Percentiles rank a stretch among this genome's conserved stretches.
These are phyloP conservation scores for Portevinia maculata DNA, from an alignment of 2,888 invertebrate species.

Conservation along the genomic window DNA sequence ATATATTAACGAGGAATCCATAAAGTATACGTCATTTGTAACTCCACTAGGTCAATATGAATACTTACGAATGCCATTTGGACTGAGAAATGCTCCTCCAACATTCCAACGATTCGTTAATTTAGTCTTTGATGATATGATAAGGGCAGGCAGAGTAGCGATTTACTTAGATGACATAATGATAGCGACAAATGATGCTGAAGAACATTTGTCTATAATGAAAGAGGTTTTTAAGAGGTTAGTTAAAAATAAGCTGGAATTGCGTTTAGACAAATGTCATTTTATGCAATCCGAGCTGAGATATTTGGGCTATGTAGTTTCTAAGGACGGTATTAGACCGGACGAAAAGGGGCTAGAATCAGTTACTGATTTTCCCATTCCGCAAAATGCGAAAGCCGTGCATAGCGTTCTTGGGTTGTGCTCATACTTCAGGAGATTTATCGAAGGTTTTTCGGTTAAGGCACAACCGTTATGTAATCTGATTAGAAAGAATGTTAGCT, in stretches of 20 bases:
- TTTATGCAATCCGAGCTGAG: not conserved
- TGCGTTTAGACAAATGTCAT: too few species aligned
- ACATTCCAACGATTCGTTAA: too few species aligned
- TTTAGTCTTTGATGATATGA: too few species aligned
- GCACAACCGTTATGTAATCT: too few species aligned
- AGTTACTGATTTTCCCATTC: not conserved
- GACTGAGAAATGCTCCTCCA: too few species aligned
- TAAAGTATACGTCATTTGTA: too few species aligned
- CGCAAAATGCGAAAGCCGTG: not conserved
- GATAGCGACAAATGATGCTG: not conserved
- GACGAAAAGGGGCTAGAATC: not conserved
- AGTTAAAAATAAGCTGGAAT: too few species aligned
- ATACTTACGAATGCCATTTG: too few species aligned
- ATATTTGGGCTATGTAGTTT: not conserved
- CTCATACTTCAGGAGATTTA: slow-evolving; percentile 29
- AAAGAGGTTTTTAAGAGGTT: not conserved
- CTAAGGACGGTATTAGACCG: not conserved
- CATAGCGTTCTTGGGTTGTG: slow-evolving; percentile 1
- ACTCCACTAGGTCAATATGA: too few species aligned
- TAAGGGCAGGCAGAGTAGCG: not conserved
- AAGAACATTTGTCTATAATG: not conserved
- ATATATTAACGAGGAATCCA: too few species aligned
- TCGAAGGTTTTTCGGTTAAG: slow-evolving; percentile 18
- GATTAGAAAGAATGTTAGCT: slow-evolving; percentile 17
- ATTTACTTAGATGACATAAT: not conserved